Conservation (phyloP, 2,797 vertebrate species). For the Kryptopterus vitreolus region DNA sequence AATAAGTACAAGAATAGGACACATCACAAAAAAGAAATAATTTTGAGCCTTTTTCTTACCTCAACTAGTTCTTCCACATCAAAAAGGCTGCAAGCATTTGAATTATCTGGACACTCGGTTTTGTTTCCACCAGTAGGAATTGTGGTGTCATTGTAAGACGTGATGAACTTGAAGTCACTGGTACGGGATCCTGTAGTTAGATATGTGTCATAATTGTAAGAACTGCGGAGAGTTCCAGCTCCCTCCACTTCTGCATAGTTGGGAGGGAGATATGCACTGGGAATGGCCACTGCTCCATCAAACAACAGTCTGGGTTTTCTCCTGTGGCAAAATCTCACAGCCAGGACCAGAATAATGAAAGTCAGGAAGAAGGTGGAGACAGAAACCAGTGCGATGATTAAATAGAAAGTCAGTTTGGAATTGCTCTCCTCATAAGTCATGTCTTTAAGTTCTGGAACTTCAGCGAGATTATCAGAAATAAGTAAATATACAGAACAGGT, state of each 20-base stretch:
- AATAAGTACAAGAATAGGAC: background rate
- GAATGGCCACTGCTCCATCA: slow-evolving; percentile 45
- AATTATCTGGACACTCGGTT: background rate
- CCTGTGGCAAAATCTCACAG: too few relatives aligned
- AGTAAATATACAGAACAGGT: too few relatives aligned
- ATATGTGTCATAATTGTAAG: too few relatives aligned
- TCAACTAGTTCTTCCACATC: background rate
- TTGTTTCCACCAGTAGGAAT: slow-evolving; percentile 20
- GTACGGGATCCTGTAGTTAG: too few relatives aligned
- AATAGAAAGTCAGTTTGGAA: too few relatives aligned
- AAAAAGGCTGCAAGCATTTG: background rate
- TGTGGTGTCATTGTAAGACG: slow-evolving; percentile 48
- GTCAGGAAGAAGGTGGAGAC: too few relatives aligned
- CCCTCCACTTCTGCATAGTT: slow-evolving; percentile 61
- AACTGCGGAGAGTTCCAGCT: slow-evolving; percentile 55
- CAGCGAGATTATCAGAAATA: too few relatives aligned
- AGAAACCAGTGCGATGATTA: too few relatives aligned
- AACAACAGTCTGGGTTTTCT: too few relatives aligned
- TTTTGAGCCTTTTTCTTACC: background rate
- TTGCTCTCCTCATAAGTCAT: too few relatives aligned
- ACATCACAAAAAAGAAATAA: background rate
- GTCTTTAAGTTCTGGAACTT: too few relatives aligned
- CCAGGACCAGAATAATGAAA: too few relatives aligned
- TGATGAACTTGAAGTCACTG: slow-evolving; percentile 58
- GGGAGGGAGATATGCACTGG: slow-evolving; percentile 7